phyloP scores from a whole-genome alignment of 2,888 invertebrate species.

The Thalpophila matura region DNA sequence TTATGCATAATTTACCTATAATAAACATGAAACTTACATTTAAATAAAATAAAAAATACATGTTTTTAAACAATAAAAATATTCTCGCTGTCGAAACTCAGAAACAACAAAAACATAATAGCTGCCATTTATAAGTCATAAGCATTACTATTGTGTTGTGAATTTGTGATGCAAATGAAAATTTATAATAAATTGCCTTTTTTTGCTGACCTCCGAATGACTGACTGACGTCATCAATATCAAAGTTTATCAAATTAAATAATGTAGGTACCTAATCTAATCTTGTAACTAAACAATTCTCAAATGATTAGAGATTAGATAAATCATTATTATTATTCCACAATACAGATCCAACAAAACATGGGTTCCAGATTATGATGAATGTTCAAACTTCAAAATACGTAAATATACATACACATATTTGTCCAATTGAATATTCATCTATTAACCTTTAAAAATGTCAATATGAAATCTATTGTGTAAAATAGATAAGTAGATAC shows the following conservation, averaged over 20 bases:
- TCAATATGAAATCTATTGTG: background rate
- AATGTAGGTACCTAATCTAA: slow-evolving; percentile 15
- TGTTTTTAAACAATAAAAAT: slow-evolving; percentile 2
- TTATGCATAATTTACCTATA: no score
- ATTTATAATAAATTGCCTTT: slow-evolving; percentile 8
- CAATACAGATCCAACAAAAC: no score
- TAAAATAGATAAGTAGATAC: background rate
- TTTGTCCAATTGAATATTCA: slow-evolving; percentile 26
- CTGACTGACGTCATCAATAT: background rate
- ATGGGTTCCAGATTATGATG: background rate
- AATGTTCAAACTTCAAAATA: background rate
- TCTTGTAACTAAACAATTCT: background rate
- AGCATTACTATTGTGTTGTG: no score
- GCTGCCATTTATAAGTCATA: no score
- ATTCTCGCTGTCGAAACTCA: background rate
- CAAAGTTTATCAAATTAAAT: background rate
- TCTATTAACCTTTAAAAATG: slow-evolving; percentile 1
- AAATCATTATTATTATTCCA: no score
- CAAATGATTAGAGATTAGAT: slow-evolving; percentile 17
- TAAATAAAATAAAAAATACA: no score
- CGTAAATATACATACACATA: background rate
- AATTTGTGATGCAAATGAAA: slow-evolving; percentile 13
- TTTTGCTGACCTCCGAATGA: no score
- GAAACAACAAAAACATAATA: slow-evolving; percentile 10
- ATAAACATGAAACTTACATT: background rate